Evolutionary conservation across 2,113 vertebrate genomes (phyloP), one percentile per base, ranked within the genome.

Genomic region (Syngnathus floridae): DNA sequence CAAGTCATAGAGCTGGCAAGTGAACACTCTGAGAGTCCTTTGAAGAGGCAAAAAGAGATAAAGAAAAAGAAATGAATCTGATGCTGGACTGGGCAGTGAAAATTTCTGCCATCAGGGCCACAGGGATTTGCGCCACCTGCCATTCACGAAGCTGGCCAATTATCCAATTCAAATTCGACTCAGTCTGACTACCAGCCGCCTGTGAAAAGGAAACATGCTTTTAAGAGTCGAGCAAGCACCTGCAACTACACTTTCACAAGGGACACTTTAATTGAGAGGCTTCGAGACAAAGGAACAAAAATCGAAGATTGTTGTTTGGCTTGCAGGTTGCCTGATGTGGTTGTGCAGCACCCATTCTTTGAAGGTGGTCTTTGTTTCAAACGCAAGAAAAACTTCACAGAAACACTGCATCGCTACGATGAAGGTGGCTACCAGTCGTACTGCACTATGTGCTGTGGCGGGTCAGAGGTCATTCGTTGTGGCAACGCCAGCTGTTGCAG

Each of bases 351-450:
- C 72, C 95, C 95, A 0, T 87, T 98, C 37, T 98, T 98, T 81
- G 88, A 95, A 80, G 96, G 96, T 0, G 93, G 94, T 7, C 93
- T 98, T 41, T 98, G 96, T 85, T 77, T 84, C 54, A 93, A 80
- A 0, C 97, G 96, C 90, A 92, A 93, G 96, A 98, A 86, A 92
- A 93, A 0, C 91, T 96, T 26, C 26, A 26, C 26, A 26, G 26
- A 26, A 26, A 26, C 26, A 26, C 26, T 26, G 26, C 26, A 26
- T 80, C 93, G 95, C 80, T 98, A 97, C 0, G 96, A 98, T 0
- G 94, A 97, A 0, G 96, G 97, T 0, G 95, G 96, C 3, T 98
- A 96, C 83, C 96, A 98, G 87, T 95, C 95, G 0, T 98, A 98
- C 84, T 1, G 26, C 26, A 98, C 94, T 0, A 88, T 98, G 52